Base-by-base conservation (phyloP, 2,888 invertebrate species). In the Hedychridium roseum region DNA sequence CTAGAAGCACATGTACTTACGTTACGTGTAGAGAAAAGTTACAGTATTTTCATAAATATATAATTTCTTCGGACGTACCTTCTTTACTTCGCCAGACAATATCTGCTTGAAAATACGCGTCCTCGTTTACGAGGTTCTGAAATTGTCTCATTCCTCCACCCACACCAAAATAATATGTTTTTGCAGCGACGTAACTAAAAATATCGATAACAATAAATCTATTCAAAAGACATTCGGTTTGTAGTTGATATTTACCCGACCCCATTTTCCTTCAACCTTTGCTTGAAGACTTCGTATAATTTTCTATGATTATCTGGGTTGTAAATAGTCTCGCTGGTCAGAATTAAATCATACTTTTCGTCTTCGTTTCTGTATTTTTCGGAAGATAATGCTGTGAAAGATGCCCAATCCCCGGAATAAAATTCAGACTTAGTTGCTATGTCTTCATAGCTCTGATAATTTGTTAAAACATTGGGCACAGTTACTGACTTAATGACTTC, bases 301-400 rank as follows among this genome's bases (percentile, higher is more conserved):
- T 94, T 94, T 16, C 79, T 70, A 73, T 97, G 91, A 79, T 92
- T 93, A 1, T 82, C 80, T 28, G 85, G 80, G 80, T 94, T 95
- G 70, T 94, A 94, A 73, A 97, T 96, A 0, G 97, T 97, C 81
- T 97, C 97, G 11, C 94, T 91, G 4, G 95, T 91, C 11, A 97
- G 81, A 66, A 97, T 95, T 3, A 88, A 70, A 76, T 97, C 94
- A 82, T 88, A 97, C 60, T 85, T 86, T 46, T 70, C 68, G 42
- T 78, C 62, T 35, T 78, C 64, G 14, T 81, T 70, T 5, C 50
- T 31, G 20, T 54, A 23, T 35, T 79, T 68, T 3, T 79, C 65
- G 37, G 80, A 76, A 3, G 76, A 72, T 31, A 80, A 57, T 14
- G 79, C 68, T 12, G 60, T 48, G 60, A 90, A 88, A 32, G 84